phyloP scores from a whole-genome alignment of 2,888 invertebrate genomes.

The Noctua pronuba region DNA sequence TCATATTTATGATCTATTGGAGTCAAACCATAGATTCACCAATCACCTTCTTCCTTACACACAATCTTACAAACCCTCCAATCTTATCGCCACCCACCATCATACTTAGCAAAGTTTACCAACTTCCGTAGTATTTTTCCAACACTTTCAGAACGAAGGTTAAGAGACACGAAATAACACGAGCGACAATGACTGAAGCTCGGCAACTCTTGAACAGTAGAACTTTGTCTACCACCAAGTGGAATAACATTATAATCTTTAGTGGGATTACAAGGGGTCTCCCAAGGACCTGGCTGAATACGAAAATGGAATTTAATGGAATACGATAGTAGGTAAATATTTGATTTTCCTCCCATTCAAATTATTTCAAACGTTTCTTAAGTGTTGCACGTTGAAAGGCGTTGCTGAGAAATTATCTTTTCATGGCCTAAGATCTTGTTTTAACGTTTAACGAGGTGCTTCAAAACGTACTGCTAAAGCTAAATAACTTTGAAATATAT shows the following conservation, averaged over 20 bases:
- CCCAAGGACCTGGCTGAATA: constrained; percentile 69
- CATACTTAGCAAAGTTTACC: constrained; percentile 50
- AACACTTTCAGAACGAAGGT: constrained; percentile 29
- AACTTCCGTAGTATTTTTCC: constrained; percentile 35
- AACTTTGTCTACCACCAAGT: constrained; percentile 58
- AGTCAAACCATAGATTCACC: neutral
- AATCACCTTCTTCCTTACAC: neutral
- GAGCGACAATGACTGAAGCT: constrained; percentile 44
- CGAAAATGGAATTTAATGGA: constrained; percentile 72
- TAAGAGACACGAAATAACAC: constrained; percentile 38
- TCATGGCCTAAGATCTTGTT: constrained; percentile 14
- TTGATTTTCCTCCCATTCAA: constrained; percentile 60
- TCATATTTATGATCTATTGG: neutral
- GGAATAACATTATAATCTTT: constrained; percentile 76
- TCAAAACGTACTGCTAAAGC: neutral
- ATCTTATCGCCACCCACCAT: constrained; percentile 26
- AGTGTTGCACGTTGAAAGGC: constrained; percentile 40
- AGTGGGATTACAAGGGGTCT: constrained; percentile 71
- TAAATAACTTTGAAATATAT: neutral
- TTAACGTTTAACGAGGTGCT: constrained; percentile 27
- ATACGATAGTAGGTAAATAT: constrained; percentile 71
- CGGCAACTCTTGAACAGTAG: constrained; percentile 50
- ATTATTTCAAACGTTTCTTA: constrained; percentile 58
- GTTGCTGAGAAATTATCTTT: constrained; percentile 39
- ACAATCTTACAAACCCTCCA: neutral